phyloP scores from a whole-genome alignment of 2,113 vertebrate species.

The Callipepla californica region DNA sequence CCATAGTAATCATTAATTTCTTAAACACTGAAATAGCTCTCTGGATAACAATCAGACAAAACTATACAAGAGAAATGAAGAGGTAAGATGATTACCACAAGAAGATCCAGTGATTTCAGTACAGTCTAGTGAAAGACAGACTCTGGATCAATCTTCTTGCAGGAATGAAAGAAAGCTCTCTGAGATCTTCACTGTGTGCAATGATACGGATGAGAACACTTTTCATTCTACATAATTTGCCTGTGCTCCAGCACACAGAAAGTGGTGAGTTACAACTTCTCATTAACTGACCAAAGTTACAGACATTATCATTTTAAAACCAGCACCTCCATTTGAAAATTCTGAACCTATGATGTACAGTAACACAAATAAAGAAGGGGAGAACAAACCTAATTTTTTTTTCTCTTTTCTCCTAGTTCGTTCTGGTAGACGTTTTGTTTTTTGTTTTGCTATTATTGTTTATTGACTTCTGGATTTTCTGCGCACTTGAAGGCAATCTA shows the following conservation, averaged over 20 bases:
- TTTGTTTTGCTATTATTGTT: neutral
- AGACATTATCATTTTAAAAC: slow-evolving; percentile 9
- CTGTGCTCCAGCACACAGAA: neutral
- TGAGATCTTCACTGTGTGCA: neutral
- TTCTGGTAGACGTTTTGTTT: neutral
- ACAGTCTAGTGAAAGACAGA: neutral
- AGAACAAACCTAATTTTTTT: neutral
- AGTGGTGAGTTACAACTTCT: neutral
- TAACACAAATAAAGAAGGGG: accelerated
- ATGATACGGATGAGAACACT: neutral
- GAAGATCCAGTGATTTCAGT: neutral
- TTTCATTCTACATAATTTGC: neutral
- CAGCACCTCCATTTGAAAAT: neutral
- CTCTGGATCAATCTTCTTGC: neutral
- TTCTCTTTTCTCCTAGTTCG: neutral
- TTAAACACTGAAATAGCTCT: slow-evolving; percentile 18
- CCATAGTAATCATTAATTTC: neutral
- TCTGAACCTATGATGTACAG: neutral
- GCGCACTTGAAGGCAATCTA: neutral
- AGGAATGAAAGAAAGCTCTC: neutral
- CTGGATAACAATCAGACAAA: slow-evolving; percentile 21
- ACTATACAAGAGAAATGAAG: neutral
- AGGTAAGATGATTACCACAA: neutral
- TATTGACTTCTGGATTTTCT: neutral
- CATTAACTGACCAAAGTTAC: neutral